Percentiles rank a stretch among this genome's conserved stretches.
Conservation (phyloP, 2,888 invertebrate species). For the Tetragonula carbonaria region DNA sequence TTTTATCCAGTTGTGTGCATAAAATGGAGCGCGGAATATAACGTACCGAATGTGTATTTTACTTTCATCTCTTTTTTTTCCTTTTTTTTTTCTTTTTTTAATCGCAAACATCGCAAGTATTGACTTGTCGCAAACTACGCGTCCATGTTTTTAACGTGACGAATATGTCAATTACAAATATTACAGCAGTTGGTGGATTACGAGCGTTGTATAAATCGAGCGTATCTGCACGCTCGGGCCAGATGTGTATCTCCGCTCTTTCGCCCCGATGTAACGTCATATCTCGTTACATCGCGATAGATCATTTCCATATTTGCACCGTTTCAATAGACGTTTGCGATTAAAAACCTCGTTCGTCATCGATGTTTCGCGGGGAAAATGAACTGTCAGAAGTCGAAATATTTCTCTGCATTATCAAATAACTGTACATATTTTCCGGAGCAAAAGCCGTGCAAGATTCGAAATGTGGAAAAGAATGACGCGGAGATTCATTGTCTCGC, state of each 20-base stretch:
- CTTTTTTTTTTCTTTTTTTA: not conserved
- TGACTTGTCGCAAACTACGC: not conserved
- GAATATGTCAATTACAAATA: slow-evolving; percentile 30
- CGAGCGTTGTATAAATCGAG: slow-evolving; percentile 23
- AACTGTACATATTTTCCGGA: not conserved
- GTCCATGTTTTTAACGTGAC: not conserved
- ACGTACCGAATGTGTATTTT: too few relatives aligned
- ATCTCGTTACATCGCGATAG: slow-evolving; percentile 24
- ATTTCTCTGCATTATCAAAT: slow-evolving; percentile 11
- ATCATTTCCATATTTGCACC: slow-evolving; percentile 35
- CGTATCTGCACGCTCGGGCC: not conserved
- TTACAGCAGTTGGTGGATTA: slow-evolving; percentile 18
- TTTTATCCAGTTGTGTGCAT: too few relatives aligned
- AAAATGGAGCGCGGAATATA: too few relatives aligned
- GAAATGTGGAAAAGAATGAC: not conserved
- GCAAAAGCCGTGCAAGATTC: not conserved
- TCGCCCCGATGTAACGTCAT: slow-evolving; percentile 6
- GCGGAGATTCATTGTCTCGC: not conserved
- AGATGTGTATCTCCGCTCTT: not conserved
- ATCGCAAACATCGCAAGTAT: not conserved
- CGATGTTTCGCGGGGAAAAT: not conserved
- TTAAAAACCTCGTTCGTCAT: slow-evolving; percentile 16
- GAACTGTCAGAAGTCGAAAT: not conserved
- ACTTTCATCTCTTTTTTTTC: too few relatives aligned
- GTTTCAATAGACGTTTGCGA: not conserved